Percentiles rank a stretch among this genome's conserved stretches.
These are phyloP conservation scores for Murina feae DNA, from an alignment of 2,113 vertebrate genomes.

Conservation along the genomic window DNA sequence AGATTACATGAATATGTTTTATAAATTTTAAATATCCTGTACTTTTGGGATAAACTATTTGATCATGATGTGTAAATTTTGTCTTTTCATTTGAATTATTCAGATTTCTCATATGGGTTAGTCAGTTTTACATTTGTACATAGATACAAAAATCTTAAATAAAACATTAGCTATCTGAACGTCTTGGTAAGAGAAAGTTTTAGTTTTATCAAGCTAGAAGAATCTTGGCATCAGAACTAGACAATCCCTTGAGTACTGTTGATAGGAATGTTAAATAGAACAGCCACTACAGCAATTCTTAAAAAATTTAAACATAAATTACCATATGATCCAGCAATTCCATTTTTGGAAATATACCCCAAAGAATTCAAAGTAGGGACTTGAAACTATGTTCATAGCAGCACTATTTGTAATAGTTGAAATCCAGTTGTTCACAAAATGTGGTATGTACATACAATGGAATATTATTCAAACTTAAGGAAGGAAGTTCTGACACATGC, in stretches of 20 bases:
- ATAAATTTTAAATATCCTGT: not conserved
- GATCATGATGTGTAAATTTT: not conserved
- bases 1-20: constrained; percentile 3
- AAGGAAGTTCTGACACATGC: not conserved
- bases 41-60: not conserved
- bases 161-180: not conserved
- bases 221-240: not conserved
- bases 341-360: not conserved
- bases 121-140: not conserved
- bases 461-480: not conserved
- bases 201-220: not conserved
- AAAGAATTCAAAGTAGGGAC: not conserved
- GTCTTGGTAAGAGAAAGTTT: not conserved
- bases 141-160: not conserved
- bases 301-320: not conserved
- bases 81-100: not conserved
- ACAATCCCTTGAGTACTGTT: not conserved
- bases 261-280: not conserved
- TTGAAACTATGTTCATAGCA: not conserved
- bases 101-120: not conserved
- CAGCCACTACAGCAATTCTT: not conserved
- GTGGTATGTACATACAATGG: not conserved
- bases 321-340: not conserved
- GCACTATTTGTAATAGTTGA: not conserved
- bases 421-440: not conserved